Evolutionary conservation across 1,140 invertebrate genomes (phyloP).

Genomic region (Maniola jurtina): DNA sequence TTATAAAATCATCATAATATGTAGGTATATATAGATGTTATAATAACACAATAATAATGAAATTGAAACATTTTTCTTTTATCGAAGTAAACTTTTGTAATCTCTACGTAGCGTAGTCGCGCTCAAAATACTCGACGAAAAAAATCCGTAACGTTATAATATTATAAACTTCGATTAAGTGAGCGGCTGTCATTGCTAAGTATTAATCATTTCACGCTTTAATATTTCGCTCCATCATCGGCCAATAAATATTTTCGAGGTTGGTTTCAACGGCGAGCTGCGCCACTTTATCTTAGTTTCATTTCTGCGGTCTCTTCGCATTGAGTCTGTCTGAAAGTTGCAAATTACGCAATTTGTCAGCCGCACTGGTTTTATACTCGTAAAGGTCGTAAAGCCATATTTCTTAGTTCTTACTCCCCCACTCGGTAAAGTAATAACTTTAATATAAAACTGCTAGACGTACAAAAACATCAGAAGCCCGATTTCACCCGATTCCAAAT

Average conservation of each 20-base stretch:
- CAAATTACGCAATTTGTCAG: constrained; percentile 16
- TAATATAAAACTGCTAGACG: no score
- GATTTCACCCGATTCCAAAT: no score
- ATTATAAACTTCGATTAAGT: constrained; percentile 1
- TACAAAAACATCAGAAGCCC: no score
- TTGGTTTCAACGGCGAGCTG: constrained; percentile 6
- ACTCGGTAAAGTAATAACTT: neutral
- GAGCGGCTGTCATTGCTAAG: neutral
- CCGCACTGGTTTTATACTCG: constrained; percentile 8
- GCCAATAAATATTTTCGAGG: constrained; percentile 7
- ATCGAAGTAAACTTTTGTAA: no score
- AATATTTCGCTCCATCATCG: constrained; percentile 8
- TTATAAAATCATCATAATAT: no score
- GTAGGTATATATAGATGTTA: no score
- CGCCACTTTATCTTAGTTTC: constrained; percentile 14
- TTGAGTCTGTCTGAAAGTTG: constrained; percentile 10
- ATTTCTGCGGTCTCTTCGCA: constrained; percentile 11
- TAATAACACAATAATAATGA: no score
- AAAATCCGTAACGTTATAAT: neutral
- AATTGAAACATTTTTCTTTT: no score
- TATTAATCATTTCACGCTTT: constrained; percentile 12
- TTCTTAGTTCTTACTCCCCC: constrained; percentile 5
- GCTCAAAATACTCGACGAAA: no score
- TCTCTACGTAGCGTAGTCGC: no score
- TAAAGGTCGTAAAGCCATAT: constrained; percentile 4